A percentile compares a stretch with the other conserved stretches of the same genome.
These are phyloP conservation scores for Siderastrea radians DNA, from an alignment of 92 coral and sea anemone species.

Conservation along the genomic window DNA sequence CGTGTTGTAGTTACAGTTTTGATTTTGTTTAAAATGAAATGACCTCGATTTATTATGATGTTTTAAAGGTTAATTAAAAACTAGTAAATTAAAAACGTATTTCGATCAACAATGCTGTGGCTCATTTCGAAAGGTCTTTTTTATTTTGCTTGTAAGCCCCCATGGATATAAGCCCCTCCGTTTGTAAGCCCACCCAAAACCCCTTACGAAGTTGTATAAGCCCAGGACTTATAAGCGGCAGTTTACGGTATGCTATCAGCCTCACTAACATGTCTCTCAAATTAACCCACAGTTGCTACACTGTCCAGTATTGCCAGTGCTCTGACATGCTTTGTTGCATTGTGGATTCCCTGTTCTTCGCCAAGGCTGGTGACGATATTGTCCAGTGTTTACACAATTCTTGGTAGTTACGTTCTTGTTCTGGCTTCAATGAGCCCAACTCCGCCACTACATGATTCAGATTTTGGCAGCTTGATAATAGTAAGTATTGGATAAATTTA, in stretches of 20 bases:
- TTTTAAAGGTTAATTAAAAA: too few species aligned
- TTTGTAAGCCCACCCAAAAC: too few species aligned
- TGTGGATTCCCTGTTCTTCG: slow-evolving; percentile 87
- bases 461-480: slow-evolving; percentile 74
- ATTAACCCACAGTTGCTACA: slow-evolving; percentile 79
- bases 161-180: background rate
- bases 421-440: slow-evolving; percentile 89
- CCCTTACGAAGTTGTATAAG: too few species aligned
- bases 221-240: too few species aligned
- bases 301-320: slow-evolving; percentile 88
- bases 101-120: too few species aligned
- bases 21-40: too few species aligned
- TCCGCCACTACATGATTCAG: slow-evolving; percentile 76
- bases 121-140: too few species aligned
- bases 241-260: background rate
- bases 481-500: slow-evolving; percentile 33
- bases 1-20: too few species aligned
- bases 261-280: background rate
- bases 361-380: slow-evolving; percentile 40
- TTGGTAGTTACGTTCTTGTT: slow-evolving; percentile 72
- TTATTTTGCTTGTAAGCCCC: too few species aligned
- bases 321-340: slow-evolving; percentile 76
- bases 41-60: too few species aligned
- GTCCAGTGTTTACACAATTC: slow-evolving; percentile 64
- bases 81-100: too few species aligned